Percentiles rank a stretch among this genome's conserved stretches.
phyloP scores from a whole-genome alignment of 2,797 vertebrate genomes.

The Phoeniculus purpureus region DNA sequence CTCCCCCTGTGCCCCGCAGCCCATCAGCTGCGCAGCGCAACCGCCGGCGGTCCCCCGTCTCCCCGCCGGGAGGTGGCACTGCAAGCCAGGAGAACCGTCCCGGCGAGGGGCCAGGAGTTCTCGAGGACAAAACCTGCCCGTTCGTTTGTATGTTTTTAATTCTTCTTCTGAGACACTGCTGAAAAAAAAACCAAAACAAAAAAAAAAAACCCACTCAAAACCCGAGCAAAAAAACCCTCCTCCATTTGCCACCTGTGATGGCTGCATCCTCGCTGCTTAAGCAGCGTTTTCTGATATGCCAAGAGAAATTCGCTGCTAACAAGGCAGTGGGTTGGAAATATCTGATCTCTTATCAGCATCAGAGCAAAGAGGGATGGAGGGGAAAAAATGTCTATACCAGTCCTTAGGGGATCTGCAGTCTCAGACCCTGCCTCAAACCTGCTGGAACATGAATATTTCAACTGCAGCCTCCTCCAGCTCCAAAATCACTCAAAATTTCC shows the following conservation, averaged over 20 bases:
- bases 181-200: not conserved
- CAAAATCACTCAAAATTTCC: conserved; percentile 2
- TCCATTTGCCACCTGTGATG: not conserved
- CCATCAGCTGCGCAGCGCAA: not conserved
- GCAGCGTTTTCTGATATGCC: not conserved
- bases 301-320: not conserved
- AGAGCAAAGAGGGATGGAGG: rapidly evolving
- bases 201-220: no score
- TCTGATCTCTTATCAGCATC: not conserved
- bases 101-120: not conserved
- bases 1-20: not conserved
- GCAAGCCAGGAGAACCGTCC: conserved; percentile 53
- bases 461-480: not conserved
- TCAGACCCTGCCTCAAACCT: not conserved
- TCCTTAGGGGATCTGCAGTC: not conserved
- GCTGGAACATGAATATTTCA: not conserved
- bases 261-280: not conserved
- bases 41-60: not conserved
- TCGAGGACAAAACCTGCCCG: rapidly evolving
- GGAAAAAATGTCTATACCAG: not conserved
- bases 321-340: rapidly evolving
- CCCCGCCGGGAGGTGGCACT: conserved; percentile 70
- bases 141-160: not conserved
- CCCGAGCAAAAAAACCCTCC: no score
- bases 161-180: not conserved